Base-by-base conservation (phyloP, 1,140 invertebrate species). In the Uloborus diversus region DNA sequence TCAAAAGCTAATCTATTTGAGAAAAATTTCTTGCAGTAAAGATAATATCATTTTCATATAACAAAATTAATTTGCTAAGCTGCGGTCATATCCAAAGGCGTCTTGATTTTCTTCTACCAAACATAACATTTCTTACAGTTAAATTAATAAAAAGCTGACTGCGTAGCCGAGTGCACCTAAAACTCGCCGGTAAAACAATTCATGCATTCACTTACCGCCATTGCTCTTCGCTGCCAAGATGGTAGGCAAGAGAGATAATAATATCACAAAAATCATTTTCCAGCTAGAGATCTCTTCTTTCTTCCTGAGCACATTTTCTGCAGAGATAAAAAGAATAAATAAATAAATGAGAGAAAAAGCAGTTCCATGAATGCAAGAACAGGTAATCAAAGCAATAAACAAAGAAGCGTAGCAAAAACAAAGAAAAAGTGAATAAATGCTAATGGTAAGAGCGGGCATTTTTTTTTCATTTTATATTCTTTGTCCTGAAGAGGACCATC, bases 181-280 rank as follows among this genome's bases (percentile, higher is more conserved):
- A n/a, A n/a, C n/a, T n/a, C 37, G 5, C 37, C 20, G 13, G 13
- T 62, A 62, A 53, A 23, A 25, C 11, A 2, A 75, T 20, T 64
- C 71, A 71, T 59, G 51, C 56, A 73, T 61, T 23, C 30, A 64
- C 71, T 75, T 51, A 75, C 71, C 71, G n/a, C 71, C 71, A 62
- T 75, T 75, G 35, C 57, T 51, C 35, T 64, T 75, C 30, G 71
- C 59, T 9, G 47, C n/a, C n/a, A n/a, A n/a, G 23, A 35, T 33
- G 0, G 59, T n/a, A 27, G 30, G 23, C 33, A 75, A 64, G 37
- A 75, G 37, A 49, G 71, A 35, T 75, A 75, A 75, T 53, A 75
- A 75, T 64, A 75, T 75, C 71, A 75, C 71, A 75, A 64, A 53
- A 75, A 75, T 53, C 71, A 75, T 75, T 75, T 33, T 61, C 59